phyloP scores from a whole-genome alignment of 2,797 vertebrate species.

The Sylvia borin region DNA sequence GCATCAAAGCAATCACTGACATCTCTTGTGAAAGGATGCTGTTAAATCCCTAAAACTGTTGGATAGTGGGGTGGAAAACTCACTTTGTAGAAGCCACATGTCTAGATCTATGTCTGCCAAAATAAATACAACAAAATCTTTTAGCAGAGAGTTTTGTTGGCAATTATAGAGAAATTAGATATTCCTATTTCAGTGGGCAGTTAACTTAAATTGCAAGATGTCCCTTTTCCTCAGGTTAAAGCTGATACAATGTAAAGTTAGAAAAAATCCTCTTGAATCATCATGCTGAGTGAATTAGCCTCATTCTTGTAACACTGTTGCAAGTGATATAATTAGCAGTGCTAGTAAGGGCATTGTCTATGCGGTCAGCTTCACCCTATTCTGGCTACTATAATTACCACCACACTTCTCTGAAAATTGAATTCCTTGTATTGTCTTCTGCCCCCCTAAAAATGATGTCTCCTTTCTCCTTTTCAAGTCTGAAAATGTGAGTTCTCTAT shows the following conservation, averaged over 20 bases:
- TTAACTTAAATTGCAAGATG: not conserved
- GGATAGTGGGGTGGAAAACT: not conserved
- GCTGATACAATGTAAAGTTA: constrained; percentile 6
- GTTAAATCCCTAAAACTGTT: not conserved
- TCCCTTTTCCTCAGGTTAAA: constrained; percentile 26
- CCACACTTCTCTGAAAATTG: constrained; percentile 9
- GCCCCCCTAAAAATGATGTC: not conserved
- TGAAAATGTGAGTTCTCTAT: not conserved
- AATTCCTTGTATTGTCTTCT: not conserved
- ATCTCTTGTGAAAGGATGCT: not conserved
- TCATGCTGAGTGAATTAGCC: constrained; percentile 30
- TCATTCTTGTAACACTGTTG: not conserved
- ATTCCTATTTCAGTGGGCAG: not conserved
- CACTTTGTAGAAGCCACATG: not conserved
- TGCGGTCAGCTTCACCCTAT: not conserved
- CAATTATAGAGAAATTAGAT: constrained; percentile 21
- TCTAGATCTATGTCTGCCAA: not conserved
- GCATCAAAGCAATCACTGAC: not conserved
- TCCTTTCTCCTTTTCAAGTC: not conserved
- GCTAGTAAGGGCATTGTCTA: constrained; percentile 2
- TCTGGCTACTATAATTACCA: constrained; percentile 4
- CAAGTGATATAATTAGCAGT: constrained; percentile 51
- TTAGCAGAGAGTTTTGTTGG: not conserved
- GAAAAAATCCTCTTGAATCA: constrained; percentile 17
- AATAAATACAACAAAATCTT: constrained; percentile 20